Percentiles rank a stretch among this genome's conserved stretches.
Conservation (phyloP, 2,888 invertebrate genomes). For the Gymnoscelis rufifasciata region DNA sequence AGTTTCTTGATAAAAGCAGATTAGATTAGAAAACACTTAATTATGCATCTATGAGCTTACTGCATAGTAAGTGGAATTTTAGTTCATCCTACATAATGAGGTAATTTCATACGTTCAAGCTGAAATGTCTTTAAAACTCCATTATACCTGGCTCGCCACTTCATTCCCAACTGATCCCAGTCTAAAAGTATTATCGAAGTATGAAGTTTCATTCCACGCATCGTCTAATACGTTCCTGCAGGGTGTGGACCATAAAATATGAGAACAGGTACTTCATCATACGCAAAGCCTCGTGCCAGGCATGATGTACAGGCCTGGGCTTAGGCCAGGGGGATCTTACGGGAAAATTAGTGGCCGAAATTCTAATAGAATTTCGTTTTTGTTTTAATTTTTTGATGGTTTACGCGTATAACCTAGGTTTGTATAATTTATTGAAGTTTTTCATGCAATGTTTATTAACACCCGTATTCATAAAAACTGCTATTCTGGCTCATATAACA, state of each 20-base stretch:
- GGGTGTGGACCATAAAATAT: slow-evolving; percentile 69
- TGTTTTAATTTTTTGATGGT: slow-evolving; percentile 22
- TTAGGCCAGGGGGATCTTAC: slow-evolving; percentile 42
- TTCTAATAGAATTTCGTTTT: slow-evolving; percentile 55
- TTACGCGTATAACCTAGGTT: too few species aligned
- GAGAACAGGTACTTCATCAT: slow-evolving; percentile 74
- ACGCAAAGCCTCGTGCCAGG: slow-evolving; percentile 68
- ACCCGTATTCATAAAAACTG: too few species aligned
- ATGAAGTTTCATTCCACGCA: slow-evolving; percentile 41
- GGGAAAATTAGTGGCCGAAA: slow-evolving; percentile 59
- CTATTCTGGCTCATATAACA: too few species aligned
- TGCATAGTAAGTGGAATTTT: too few species aligned
- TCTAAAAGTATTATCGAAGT: slow-evolving; percentile 17
- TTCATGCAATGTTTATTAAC: too few species aligned
- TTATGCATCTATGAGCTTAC: too few species aligned
- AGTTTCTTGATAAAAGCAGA: too few species aligned
- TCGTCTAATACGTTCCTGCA: slow-evolving; percentile 55
- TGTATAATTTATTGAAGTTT: too few species aligned
- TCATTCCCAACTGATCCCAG: slow-evolving; percentile 10
- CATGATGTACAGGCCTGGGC: slow-evolving; percentile 57
- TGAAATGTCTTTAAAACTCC: background rate
- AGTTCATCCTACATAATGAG: too few species aligned
- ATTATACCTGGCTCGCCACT: background rate
- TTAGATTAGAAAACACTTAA: too few species aligned
- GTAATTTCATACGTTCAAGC: too few species aligned